Base-by-base conservation (phyloP, 1,140 invertebrate species). In the Lasioglossum baleicum region DNA sequence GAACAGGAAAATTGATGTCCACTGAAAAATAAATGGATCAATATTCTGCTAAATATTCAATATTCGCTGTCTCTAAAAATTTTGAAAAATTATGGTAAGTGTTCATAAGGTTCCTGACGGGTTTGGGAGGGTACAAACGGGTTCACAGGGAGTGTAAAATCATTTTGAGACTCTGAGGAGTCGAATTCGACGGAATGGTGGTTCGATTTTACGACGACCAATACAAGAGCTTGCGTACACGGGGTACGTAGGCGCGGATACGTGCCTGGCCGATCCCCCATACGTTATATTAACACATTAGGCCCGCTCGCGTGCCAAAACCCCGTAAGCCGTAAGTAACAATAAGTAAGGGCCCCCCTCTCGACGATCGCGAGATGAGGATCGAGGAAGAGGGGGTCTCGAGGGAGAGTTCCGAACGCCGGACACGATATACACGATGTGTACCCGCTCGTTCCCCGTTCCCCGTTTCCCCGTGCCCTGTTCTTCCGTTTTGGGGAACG, bases 221-320 rank as follows among this genome's bases (percentile, higher is more conserved):
- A 73, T 81, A 31, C 67, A 40, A 70, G 65, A 5, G 22, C 67
- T 77, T 83, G 72, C 63, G 82, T 79, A 83, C 83, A 5, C 42
- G 64, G 84, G 75, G 75, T 83, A 76, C 75, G 84, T 83, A 83
- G 83, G 82, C 78, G 81, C 78, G 82, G 83, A 88, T 87, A 85
- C 85, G 87, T 83, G 79, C 77, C 76, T 58, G 75, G 74, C 70
- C 72, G 83, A 83, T 85, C 80, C 80, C 82, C 81, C 87, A 89
- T 91, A 90, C 87, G 88, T 89, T 91, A 90, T 90, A 91, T 92
- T 91, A 92, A 91, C 91, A 92, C 90, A 92, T 92, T 92, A 92
- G 88, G 84, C 81, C 83, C 80, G 88, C 87, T 91, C 89, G 91
- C 90, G 91, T 91, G 91, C 89, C 90, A 80, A 89, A 90, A 90